Conservation (phyloP, 1,140 invertebrate species). For the Archivesica marissinica region DNA sequence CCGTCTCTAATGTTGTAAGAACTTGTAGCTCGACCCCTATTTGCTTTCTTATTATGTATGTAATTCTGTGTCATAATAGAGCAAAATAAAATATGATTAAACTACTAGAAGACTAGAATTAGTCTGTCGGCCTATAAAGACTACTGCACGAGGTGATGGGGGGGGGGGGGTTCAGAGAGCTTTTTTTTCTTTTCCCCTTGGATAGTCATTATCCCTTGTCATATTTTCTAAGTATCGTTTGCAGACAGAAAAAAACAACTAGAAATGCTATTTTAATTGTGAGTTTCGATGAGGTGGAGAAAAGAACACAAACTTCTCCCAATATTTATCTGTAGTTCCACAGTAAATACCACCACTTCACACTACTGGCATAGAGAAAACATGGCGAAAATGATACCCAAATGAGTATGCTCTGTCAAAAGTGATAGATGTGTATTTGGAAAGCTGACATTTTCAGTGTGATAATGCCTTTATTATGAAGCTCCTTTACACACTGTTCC, state of each 20-base stretch:
- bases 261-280: conserved; percentile 33
- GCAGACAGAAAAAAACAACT: not conserved
- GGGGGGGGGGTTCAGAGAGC: too few relatives aligned
- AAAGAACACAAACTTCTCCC: conserved; percentile 14
- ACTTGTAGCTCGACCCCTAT: too few relatives aligned
- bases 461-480: conserved; percentile 48
- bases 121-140: too few relatives aligned
- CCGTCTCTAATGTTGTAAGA: too few relatives aligned
- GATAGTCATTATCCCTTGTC: conserved; percentile 9
- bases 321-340: conserved; percentile 31
- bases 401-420: conserved; percentile 50
- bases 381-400: conserved; percentile 30
- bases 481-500: conserved; percentile 40
- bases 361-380: conserved; percentile 5
- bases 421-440: conserved; percentile 48
- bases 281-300: conserved; percentile 13
- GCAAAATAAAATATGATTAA: too few relatives aligned
- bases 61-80: too few relatives aligned
- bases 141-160: too few relatives aligned
- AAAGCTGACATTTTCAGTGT: conserved; percentile 50
- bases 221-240: conserved; percentile 7
- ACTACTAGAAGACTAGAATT: too few relatives aligned
- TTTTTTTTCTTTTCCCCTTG: too few relatives aligned
- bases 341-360: conserved; percentile 7
- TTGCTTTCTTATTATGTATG: too few relatives aligned